Base-by-base conservation (phyloP, 1,140 invertebrate genomes). In the Drosophila truncata region DNA sequence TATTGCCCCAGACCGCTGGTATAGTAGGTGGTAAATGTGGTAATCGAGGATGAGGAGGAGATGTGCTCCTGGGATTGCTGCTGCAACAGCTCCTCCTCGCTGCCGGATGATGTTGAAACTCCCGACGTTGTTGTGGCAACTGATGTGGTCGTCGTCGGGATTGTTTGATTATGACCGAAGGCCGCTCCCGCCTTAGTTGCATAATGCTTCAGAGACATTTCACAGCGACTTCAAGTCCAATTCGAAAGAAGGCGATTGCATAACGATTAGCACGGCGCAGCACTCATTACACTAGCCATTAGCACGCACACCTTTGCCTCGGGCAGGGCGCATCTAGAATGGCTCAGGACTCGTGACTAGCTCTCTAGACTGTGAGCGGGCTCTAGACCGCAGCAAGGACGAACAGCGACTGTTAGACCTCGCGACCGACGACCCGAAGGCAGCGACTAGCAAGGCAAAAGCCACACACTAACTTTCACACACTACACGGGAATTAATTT, bases 171-270 rank as follows among this genome's bases (percentile, higher is more conserved):
- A 54, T 25, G 76, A 72, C 41, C 82, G 66, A 64, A 35, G 20
- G 18, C 27, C 29, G 55, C n/a, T n/a, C 35, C 88, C 49, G 31
- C 80, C 72, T 92, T 44, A 25, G 67, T 82, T 80, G 90, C 92
- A 76, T 91, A 92, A 79, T 79, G 74, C 78, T 91, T 91, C 23
- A 91, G 73, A 80, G 86, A 92, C 91, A 92, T 92, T 78, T 72
- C 70, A 61, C 76, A 42, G 57, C 13, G 60, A 37, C 63, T 73
- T 57, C 27, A 29, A 55, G 20, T 65, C 39, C 42, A 49, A 44
- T 63, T 86, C 60, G 44, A 91, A 80, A 59, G 61, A 37, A 50
- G 50, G 46, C 77, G 71, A 80, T 86, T 86, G 80, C 83, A 86
- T 86, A 86, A 86, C 84, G 66, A 86, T 86, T 87, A 86, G 78